Conservation (phyloP, 2,888 invertebrate genomes). For the Clostera curtula region DNA sequence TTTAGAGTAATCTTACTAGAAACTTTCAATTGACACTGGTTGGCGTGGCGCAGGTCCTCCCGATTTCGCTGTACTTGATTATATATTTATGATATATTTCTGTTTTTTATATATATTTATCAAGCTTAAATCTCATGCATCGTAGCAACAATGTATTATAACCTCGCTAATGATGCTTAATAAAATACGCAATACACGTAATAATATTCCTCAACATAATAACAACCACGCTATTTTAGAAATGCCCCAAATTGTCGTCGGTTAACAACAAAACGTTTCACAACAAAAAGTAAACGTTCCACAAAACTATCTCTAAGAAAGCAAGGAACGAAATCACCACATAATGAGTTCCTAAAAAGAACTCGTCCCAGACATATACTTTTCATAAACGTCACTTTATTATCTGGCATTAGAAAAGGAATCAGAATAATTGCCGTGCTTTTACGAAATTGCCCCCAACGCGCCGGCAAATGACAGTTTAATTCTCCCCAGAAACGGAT, state of each 20-base stretch:
- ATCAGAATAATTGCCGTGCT: conserved; percentile 44
- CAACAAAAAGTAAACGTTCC: neutral
- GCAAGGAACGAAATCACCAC: conserved; percentile 37
- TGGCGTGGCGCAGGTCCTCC: too few species aligned
- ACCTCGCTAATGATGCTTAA: too few species aligned
- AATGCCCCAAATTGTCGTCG: conserved; percentile 15
- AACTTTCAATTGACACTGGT: too few species aligned
- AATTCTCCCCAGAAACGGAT: conserved; percentile 56
- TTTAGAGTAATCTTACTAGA: too few species aligned
- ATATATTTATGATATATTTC: too few species aligned
- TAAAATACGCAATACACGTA: too few species aligned
- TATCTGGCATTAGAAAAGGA: conserved; percentile 64
- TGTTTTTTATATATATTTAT: too few species aligned
- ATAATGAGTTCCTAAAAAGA: conserved; percentile 37
- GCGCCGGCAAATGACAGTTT: conserved; percentile 58
- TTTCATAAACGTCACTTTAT: conserved; percentile 73
- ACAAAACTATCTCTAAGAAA: conserved; percentile 14
- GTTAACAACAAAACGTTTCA: conserved; percentile 23
- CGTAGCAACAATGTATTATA: too few species aligned
- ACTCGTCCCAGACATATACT: conserved; percentile 49
- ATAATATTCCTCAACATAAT: too few species aligned
- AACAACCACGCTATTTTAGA: neutral
- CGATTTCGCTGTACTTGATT: too few species aligned
- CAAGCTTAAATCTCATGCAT: too few species aligned
- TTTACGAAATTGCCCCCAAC: conserved; percentile 58